A percentile compares a stretch with the other conserved stretches of the same genome.
Evolutionary conservation across 1,140 invertebrate species (phyloP).

Genomic region (Megalopta genalis): DNA sequence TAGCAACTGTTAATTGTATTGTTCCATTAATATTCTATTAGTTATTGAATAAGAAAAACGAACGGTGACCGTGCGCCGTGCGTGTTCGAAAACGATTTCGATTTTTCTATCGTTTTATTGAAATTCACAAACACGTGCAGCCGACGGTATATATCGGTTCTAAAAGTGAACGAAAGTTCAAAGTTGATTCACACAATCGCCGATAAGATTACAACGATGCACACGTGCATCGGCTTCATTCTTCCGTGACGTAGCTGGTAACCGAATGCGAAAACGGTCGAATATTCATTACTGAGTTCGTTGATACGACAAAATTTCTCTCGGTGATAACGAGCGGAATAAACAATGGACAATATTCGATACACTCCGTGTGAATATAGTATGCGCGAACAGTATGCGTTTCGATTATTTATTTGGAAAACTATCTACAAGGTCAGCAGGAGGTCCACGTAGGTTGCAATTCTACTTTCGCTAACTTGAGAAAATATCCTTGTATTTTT

Average conservation of each 20-base stretch:
- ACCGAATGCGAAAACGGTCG: conserved; percentile 16
- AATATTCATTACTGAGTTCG: conserved; percentile 33
- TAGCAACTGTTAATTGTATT: no score
- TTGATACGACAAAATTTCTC: conserved; percentile 27
- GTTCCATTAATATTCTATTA: no score
- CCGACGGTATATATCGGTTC: conserved; percentile 39
- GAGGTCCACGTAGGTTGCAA: no score
- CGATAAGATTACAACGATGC: conserved; percentile 56
- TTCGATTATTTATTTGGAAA: no score
- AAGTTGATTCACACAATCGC: conserved; percentile 59
- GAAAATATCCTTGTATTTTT: no score
- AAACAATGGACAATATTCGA: no score
- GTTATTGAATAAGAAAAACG: background rate
- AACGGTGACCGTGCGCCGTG: background rate
- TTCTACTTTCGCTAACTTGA: no score
- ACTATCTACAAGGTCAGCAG: no score
- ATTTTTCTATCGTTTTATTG: conserved; percentile 1
- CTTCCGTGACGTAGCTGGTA: conserved; percentile 23
- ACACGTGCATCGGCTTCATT: conserved; percentile 31
- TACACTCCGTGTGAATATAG: no score
- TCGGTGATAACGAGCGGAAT: background rate
- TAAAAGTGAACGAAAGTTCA: conserved; percentile 54
- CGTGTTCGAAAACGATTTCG: background rate
- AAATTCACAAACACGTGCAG: background rate
- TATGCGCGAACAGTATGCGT: no score